Evolutionary conservation across 2,888 invertebrate genomes (phyloP), one percentile per base, ranked within the genome.

Genomic region (Iselma pallidipennis): DNA sequence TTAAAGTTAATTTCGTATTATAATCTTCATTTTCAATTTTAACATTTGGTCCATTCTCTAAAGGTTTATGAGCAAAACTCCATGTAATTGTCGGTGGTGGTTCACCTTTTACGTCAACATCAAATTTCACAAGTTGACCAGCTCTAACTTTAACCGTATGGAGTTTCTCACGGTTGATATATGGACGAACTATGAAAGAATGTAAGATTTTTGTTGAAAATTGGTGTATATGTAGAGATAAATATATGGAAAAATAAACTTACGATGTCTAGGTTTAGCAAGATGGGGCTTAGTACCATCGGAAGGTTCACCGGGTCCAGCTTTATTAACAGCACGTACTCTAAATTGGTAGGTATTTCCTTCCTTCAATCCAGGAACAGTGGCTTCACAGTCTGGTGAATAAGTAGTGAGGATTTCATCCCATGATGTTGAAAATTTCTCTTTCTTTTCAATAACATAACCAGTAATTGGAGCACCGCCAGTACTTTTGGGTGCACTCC

Each of bases 21-120:
- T 98, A 94, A 78, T 96, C 94, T 79, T 94, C 94, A 80, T 93
- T 92, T 75, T 94, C 93, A 68, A 98, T 88, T 74, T 92, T 93
- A 4, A 89, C 78, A 55, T 87, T 87, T 7, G 87, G 85, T 51
- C 86, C 86, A 25, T 86, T 88, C 75, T 91, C 89, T 59, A 95
- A 81, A 65, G 87, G 86, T 82, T 88, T 87, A 69, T 85, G 86
- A 50, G 85, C 87, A 71, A 91, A 88, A 65, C 85, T 88, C 95
- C 95, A 96, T 5, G 89, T 91, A 72, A 92, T 88, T 67, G 89
- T 90, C 82, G 99, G 98, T 76, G 95, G 92, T 53, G 99, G 99
- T 84, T 99, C 98, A 78, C 98, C 99, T 79, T 92, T 91, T 70
- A 96, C 92, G 80, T 96, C 95, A 2, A 98, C 95, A 78, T 96